Base-by-base conservation (phyloP, 2,888 invertebrate species). In the Drosophila antonietae region DNA sequence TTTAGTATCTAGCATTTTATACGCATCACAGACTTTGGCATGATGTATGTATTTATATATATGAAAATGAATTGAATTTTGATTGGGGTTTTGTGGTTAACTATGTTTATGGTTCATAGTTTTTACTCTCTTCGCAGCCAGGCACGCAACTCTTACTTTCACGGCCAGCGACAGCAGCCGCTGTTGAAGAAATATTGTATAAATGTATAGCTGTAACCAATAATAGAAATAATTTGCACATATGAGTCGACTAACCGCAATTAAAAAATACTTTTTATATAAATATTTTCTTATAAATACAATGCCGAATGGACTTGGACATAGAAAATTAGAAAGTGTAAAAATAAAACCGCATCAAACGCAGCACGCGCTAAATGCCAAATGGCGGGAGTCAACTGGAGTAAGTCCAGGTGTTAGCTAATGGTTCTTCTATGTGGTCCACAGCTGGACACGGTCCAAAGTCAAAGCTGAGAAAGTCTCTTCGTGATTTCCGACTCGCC, bases 111-210 rank as follows among this genome's bases (percentile, higher is more conserved):
- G 14, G 33, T 37, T 37, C 51, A 66, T 31, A n/a, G 57, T 37
- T 61, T 51, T 37, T 51, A 46, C 52, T 63, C 70, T 75, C 31
- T 58, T 53, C 33, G 41, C 15, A 20, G 33, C 18, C 33, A 28
- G 31, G 53, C 88, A 89, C 81, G 90, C 90, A 81, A 86, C 86
- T 86, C 79, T 86, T 88, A 83, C 86, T 86, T 86, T 86, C 77
- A 68, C 74, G 69, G 56, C 33, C 61, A 33, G 44, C 59, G 61
- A 59, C 49, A 41, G 35, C 57, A 68, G 70, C 49, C 33, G 39
- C 61, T 61, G 60, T 76, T 64, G 70, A 60, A 77, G 39, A 39
- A 52, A 46, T 18, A 18, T 53, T 59, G 64, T 57, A 57, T 28
- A 6, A 3, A 28, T 28, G 28, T 28, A 28, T 28, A 28, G 5